Evolutionary conservation across 2,797 vertebrate species (phyloP), one percentile per base, ranked within the genome.

Genomic region (Cryptoblepharus egeriae): DNA sequence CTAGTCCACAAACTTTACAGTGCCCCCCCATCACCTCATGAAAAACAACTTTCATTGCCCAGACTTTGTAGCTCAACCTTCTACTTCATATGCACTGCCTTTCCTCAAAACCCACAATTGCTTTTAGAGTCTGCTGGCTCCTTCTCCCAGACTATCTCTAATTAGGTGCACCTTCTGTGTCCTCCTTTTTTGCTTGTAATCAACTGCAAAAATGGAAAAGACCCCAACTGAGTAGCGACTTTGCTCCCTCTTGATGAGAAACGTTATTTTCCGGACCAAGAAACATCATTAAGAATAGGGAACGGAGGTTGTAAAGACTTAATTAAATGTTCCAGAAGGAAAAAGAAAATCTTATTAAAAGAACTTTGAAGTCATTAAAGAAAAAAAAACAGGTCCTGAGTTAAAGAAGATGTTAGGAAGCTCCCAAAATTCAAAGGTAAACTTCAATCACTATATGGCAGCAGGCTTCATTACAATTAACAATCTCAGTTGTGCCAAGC

Each of bases 191-290:
- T 75, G 37, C 58, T 81, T 87, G 73, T 88, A 80, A 86, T 80
- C 85, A 84, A 12, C 80, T 89, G 15, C 28, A 67, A 91, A 86
- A 93, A 89, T 73, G 70, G 83, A 90, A 75, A 82, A 77, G 88
- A 68, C 70, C 81, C 57, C 52, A 57, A 76, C 70, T 88, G 79
- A 90, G 35, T 1, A 80, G 75, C 35, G 77, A 24, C 45, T 89
- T 88, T 81, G 61, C 82, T 86, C 58, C 67, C 81, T 45, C 52
- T 45, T 20, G 79, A 70, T 82, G 82, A 84, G 76, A 49, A 0
- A 69, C 77, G 35, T 76, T 77, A 60, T 79, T 84, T 52, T 61
- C 79, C 83, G 77, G 79, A 68, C 65, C 28, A 80, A 77, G 76
- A 71, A 79, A 78, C 55, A 57, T 15, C 10, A 12, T 60, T 88